phyloP scores from a whole-genome alignment of 2,888 invertebrate genomes.

The Andrena minutula region DNA sequence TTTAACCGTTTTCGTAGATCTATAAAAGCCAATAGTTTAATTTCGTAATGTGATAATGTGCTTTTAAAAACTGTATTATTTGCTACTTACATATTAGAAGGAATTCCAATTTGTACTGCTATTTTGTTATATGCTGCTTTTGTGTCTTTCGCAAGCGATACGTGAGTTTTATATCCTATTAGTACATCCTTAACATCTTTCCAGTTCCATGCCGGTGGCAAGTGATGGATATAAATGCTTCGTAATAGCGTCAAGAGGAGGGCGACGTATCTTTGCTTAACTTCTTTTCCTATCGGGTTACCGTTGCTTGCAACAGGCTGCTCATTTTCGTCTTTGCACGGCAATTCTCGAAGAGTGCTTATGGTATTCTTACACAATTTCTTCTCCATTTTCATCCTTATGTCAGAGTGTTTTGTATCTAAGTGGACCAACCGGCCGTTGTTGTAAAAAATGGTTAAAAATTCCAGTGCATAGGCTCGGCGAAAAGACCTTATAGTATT shows the following conservation, averaged over 20 bases:
- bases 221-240: slow-evolving; percentile 79
- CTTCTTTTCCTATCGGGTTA: slow-evolving; percentile 73
- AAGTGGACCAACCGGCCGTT: slow-evolving; percentile 86
- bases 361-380: slow-evolving; percentile 85
- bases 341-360: slow-evolving; percentile 82
- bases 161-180: slow-evolving; percentile 81
- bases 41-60: not conserved
- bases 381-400: slow-evolving; percentile 85
- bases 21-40: slow-evolving; percentile 37
- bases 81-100: slow-evolving; percentile 73
- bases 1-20: slow-evolving; percentile 74
- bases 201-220: slow-evolving; percentile 84
- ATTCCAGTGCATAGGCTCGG: slow-evolving; percentile 89
- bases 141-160: slow-evolving; percentile 84
- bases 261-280: slow-evolving; percentile 87
- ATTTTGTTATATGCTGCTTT: slow-evolving; percentile 85
- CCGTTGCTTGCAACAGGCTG: slow-evolving; percentile 36
- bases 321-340: slow-evolving; percentile 80
- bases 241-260: slow-evolving; percentile 87
- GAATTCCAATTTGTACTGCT: slow-evolving; percentile 83
- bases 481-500: slow-evolving; percentile 88
- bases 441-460: slow-evolving; percentile 88
- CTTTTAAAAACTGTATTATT: not conserved
- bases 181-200: slow-evolving; percentile 81
- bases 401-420: slow-evolving; percentile 81